phyloP scores from a whole-genome alignment of 2,113 vertebrate species.

The Camelus dromedarius region DNA sequence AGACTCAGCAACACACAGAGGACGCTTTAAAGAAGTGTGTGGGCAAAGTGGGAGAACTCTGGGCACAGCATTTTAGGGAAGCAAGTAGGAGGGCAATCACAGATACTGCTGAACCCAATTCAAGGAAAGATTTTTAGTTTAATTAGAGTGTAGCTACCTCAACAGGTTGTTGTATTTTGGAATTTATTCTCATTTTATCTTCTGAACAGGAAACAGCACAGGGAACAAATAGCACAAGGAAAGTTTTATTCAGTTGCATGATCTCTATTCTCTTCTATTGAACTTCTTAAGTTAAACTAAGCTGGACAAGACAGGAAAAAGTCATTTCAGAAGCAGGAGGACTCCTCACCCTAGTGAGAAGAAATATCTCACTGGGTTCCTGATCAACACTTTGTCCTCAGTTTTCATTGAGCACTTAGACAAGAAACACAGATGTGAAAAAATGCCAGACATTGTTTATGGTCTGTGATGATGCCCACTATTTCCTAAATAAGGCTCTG shows the following conservation, averaged over 20 bases:
- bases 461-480: not conserved
- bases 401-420: not conserved
- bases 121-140: not conserved
- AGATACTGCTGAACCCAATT: not conserved
- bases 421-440: not conserved
- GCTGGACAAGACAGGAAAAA: not conserved
- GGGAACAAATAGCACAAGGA: not conserved
- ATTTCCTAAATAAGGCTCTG: not conserved
- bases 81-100: not conserved
- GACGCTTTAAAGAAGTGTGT: not conserved
- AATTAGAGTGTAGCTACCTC: not conserved
- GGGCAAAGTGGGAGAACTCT: not conserved
- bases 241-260: not conserved
- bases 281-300: not conserved
- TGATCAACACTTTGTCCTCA: not conserved
- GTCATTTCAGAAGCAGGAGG: not conserved
- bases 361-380: not conserved
- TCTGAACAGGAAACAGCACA: not conserved
- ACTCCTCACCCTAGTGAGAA: not conserved
- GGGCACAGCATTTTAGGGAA: not conserved
- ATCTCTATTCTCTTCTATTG: not conserved
- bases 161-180: not conserved
- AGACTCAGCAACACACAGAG: not conserved
- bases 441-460: not conserved
- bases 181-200: not conserved